Conservation (phyloP, 2,797 vertebrate genomes). For the Sebastes hubbsi region DNA sequence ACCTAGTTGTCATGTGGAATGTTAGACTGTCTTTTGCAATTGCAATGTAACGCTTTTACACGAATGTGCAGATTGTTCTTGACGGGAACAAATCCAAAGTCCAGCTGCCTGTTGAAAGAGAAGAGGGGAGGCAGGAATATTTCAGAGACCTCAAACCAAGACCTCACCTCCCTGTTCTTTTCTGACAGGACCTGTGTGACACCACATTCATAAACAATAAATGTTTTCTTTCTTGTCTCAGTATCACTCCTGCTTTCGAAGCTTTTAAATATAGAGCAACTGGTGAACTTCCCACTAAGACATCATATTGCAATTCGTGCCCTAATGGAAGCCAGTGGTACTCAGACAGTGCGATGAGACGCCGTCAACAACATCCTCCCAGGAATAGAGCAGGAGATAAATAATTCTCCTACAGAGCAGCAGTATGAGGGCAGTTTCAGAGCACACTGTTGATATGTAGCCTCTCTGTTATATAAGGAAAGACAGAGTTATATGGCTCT, state of each 20-base stretch:
- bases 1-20: constrained; percentile 83
- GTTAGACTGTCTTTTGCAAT: constrained; percentile 81
- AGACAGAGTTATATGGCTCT: constrained; percentile 43
- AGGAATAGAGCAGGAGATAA: constrained; percentile 71
- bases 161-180: constrained; percentile 76
- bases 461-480: constrained; percentile 34
- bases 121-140: constrained; percentile 53
- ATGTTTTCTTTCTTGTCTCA: constrained; percentile 83
- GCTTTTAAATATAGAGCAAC: constrained; percentile 54
- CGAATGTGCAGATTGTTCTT: constrained; percentile 76
- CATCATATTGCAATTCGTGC: constrained; percentile 50
- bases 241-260: constrained; percentile 46
- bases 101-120: constrained; percentile 56
- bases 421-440: constrained; percentile 43
- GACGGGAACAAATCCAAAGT: constrained; percentile 66
- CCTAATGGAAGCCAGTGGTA: constrained; percentile 69
- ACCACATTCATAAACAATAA: constrained; percentile 85
- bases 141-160: constrained; percentile 76
- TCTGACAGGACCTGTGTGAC: constrained; percentile 74
- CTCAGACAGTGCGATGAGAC: constrained; percentile 73
- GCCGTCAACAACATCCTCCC: constrained; percentile 67
- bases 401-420: constrained; percentile 67
- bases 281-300: constrained; percentile 53
- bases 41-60: constrained; percentile 82
- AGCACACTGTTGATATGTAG: constrained; percentile 47